A percentile compares a stretch with the other conserved stretches of the same genome.
Evolutionary conservation across 2,888 invertebrate genomes (phyloP).

Genomic region (Volucella inanis): DNA sequence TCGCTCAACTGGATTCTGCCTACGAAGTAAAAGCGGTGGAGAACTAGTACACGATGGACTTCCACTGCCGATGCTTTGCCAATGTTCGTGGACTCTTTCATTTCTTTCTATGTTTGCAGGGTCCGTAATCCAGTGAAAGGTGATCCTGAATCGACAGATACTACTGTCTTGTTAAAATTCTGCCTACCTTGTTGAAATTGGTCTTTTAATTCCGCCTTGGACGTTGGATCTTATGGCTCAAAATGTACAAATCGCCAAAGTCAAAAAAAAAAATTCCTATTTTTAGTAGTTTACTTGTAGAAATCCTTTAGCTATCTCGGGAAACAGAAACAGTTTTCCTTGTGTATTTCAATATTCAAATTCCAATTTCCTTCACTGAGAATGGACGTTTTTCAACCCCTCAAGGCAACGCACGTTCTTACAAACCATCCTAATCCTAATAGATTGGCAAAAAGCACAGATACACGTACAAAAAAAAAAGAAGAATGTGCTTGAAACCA

Average conservation of each 20-base stretch:
- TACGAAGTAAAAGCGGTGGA: too few species aligned
- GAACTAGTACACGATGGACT: too few species aligned
- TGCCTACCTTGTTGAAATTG: too few species aligned
- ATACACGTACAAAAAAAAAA: constrained; percentile 13
- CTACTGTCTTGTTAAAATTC: too few species aligned
- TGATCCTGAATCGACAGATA: too few species aligned
- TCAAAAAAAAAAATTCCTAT: too few species aligned
- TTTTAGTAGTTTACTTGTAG: neutral
- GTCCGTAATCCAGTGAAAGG: too few species aligned
- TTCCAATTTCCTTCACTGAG: neutral
- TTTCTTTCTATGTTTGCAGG: neutral
- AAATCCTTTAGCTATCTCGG: neutral
- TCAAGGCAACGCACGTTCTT: neutral
- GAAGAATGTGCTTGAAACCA: constrained; percentile 50
- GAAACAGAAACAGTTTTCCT: constrained; percentile 39
- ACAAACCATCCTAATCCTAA: constrained; percentile 50
- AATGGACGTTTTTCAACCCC: constrained; percentile 34
- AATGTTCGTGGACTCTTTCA: neutral
- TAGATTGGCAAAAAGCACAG: constrained; percentile 55
- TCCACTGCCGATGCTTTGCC: neutral
- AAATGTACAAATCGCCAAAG: too few species aligned
- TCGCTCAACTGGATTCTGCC: too few species aligned
- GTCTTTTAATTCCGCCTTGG: too few species aligned
- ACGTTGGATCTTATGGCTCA: too few species aligned
- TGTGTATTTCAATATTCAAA: constrained; percentile 39